Base-by-base conservation (phyloP, 2,113 vertebrate genomes). In the Ageneiosus marmoratus region DNA sequence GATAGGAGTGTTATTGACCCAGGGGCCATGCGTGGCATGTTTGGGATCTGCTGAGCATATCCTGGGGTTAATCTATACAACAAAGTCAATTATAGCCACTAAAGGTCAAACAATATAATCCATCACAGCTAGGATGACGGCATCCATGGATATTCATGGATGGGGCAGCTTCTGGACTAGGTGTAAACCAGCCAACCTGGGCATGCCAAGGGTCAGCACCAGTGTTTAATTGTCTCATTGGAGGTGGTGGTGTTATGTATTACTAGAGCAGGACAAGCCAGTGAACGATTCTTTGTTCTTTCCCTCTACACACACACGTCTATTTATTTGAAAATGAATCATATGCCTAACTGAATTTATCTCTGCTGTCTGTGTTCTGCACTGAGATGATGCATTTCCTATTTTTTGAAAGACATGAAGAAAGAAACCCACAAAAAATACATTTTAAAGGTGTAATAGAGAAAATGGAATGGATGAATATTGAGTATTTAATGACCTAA, bases 21-120 rank as follows among this genome's bases (percentile, higher is more conserved):
- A 84, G 86, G 91, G 91, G 91, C 92, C 90, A 89, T 89, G 87
- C 63, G 63, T 94, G 93, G 92, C 92, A 94, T 94, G 93, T 94
- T 95, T 94, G 87, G 92, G 91, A 91, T 92, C 93, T 94, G 94
- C 91, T 89, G 91, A 94, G 93, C 92, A 94, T 94, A 94, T 94
- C 90, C 91, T 89, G 86, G 86, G 89, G 87, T 92, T 93, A 94
- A 94, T 92, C 91, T 94, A 94, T 93, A 94, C 93, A 95, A 93
- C 87, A n/a, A 79, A 90, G 89, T 91, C 91, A 92, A 92, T 95
- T 94, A 93, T 90, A 92, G 91, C 89, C 82, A 88, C 56, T 72
- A 89, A 94, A 93, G 93, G 92, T 93, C 93, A 94, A 95, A 94
- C 92, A 93, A 93, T 94, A 89, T 91, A 88, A 94, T 94, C 92